These are phyloP conservation scores for Hyles vespertilio DNA, from an alignment of 1,140 invertebrate genomes.

Conservation along the genomic window DNA sequence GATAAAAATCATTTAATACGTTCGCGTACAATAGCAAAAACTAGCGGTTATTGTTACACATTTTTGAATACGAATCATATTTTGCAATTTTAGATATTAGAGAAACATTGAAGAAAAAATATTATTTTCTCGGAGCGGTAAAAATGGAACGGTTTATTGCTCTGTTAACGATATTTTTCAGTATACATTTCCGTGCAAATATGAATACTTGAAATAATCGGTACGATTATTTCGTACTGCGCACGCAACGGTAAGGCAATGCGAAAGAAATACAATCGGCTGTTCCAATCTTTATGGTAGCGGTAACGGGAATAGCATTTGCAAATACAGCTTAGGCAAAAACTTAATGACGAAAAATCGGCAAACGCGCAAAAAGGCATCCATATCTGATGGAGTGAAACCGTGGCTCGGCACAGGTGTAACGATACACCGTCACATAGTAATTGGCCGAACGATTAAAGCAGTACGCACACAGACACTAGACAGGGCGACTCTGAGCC, in stretches of 20 bases:
- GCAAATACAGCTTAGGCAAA: conserved; percentile 24
- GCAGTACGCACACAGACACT: too few relatives aligned
- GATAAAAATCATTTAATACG: conserved; percentile 14
- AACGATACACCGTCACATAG: neutral
- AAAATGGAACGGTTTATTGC: conserved; percentile 26
- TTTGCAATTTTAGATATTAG: conserved; percentile 17
- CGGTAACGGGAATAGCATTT: conserved; percentile 31
- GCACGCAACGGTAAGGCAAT: conserved; percentile 28
- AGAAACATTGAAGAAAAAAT: conserved; percentile 18
- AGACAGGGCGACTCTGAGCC: too few relatives aligned
- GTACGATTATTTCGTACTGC: conserved; percentile 28
- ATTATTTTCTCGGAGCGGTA: conserved; percentile 19
- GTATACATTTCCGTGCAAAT: conserved; percentile 32
- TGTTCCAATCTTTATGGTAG: conserved; percentile 21
- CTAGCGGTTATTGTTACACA: conserved; percentile 27
- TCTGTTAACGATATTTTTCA: conserved; percentile 20
- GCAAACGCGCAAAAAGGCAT: conserved; percentile 10
- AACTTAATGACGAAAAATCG: conserved; percentile 28
- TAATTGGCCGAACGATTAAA: too few relatives aligned
- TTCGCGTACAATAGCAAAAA: conserved; percentile 16
- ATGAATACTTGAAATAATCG: conserved; percentile 26
- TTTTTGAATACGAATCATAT: conserved; percentile 25
- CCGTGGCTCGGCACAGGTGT: neutral
- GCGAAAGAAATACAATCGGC: conserved; percentile 25
- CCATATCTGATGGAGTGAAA: conserved; percentile 4